These are phyloP conservation scores for Eupeodes luniger DNA, from an alignment of 2,888 invertebrate species.

Conservation along the genomic window DNA sequence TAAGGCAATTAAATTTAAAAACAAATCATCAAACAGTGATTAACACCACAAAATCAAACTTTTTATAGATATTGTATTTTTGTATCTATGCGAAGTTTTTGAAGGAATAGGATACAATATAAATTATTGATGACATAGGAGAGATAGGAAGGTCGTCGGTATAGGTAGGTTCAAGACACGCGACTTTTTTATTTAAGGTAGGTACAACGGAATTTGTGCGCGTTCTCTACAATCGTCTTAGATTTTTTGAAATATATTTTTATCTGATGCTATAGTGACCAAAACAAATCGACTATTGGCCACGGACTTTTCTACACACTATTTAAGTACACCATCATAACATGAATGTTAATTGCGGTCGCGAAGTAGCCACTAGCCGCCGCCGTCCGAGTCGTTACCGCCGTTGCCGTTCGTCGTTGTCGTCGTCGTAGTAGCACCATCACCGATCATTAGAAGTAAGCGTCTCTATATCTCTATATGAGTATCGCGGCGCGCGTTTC, in stretches of 20 bases:
- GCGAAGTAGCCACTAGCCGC: constrained; percentile 25
- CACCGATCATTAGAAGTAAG: constrained; percentile 8
- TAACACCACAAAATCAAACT: constrained; percentile 39
- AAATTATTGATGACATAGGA: constrained; percentile 45
- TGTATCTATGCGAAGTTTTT: constrained; percentile 27
- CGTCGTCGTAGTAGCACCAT: background rate
- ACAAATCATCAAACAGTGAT: constrained; percentile 43
- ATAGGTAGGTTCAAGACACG: background rate
- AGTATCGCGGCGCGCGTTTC: background rate
- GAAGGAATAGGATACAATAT: constrained; percentile 7
- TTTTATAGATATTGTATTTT: constrained; percentile 15
- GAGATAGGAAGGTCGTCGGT: background rate
- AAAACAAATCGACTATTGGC: constrained; percentile 75
- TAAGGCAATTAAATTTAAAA: constrained; percentile 29
- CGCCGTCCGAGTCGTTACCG: background rate
- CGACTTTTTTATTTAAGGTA: constrained; percentile 3
- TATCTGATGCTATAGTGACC: constrained; percentile 69
- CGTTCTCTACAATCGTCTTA: constrained; percentile 50
- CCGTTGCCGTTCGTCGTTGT: constrained; percentile 9
- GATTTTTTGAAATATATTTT: constrained; percentile 22
- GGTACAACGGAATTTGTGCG: constrained; percentile 41
- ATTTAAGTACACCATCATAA: constrained; percentile 66
- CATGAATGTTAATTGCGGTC: constrained; percentile 74
- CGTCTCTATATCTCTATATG: background rate
- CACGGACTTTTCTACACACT: constrained; percentile 74